Evolutionary conservation across 2,888 invertebrate species (phyloP), one percentile per base, ranked within the genome.

Genomic region (Anagyrus pseudococci): DNA sequence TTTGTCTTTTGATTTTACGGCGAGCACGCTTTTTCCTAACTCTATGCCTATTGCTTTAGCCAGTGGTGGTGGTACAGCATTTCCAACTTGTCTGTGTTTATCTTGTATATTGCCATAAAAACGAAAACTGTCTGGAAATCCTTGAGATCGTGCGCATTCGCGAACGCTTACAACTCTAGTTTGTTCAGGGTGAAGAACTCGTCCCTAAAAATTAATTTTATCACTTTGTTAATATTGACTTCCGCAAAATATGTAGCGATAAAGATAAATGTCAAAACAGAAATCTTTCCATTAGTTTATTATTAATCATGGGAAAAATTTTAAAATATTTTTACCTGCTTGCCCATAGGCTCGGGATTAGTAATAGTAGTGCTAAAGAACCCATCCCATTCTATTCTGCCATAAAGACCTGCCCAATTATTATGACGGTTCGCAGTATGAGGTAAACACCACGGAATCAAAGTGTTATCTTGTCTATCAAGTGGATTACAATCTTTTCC

Each of bases 271-370:
- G 10, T 29, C 29, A 10, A 7, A 29, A 10, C 29, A 7, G 29
- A 29, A 29, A 29, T 7, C 4, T 29, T 29, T 29, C 10, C 29
- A 19, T 17, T 20, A 46, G 8, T 47, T 47, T 23, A 23, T 23
- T 17, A 43, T 10, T 43, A 43, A 47, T 10, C n/a, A 15, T 43
- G 15, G 17, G 2, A 8, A 8, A 20, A 6, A 4, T 53, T 8
- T 17, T 2, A 3, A 2, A 15, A 56, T 29, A 33, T 10, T 54
- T 48, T 55, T 74, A 86, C 86, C 83, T 93, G 93, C 84, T 94
- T 94, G 67, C 93, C 93, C 92, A 94, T 93, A 1, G 94, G 94
- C 78, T 94, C 93, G 20, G 94, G 93, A 82, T 93, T 93, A 25
- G 90, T 90, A 64, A 91, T 88, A 0, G 93, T 93, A 1, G 94